A percentile compares a stretch with the other conserved stretches of the same genome.
Evolutionary conservation across 2,113 vertebrate genomes (phyloP).

Genomic region (Phaetusa simplex): DNA sequence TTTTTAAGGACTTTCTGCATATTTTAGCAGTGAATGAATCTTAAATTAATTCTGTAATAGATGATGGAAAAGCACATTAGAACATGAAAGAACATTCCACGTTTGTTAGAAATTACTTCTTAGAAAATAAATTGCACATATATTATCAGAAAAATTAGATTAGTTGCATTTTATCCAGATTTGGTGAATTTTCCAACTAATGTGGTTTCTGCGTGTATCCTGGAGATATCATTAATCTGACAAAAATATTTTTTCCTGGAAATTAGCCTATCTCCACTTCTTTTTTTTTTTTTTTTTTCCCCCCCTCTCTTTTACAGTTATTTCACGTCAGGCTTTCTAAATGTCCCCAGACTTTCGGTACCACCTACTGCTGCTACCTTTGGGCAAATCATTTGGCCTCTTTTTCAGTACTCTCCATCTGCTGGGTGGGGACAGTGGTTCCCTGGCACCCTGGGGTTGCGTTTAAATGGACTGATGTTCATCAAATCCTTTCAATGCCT

Average conservation of each 20-base stretch:
- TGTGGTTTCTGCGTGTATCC: not conserved
- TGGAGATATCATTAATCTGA: not conserved
- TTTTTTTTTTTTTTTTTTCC: not conserved
- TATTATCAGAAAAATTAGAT: not conserved
- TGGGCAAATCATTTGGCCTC: constrained; percentile 10
- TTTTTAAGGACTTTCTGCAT: not conserved
- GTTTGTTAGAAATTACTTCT: not conserved
- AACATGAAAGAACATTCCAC: not conserved
- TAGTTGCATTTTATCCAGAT: not conserved
- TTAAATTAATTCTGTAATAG: not conserved
- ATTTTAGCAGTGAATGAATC: not conserved
- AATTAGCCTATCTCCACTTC: not conserved
- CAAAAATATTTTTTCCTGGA: not conserved
- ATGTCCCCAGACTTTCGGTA: not conserved
- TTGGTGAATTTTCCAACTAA: not conserved
- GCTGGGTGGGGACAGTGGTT: not conserved
- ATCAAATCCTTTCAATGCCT: not conserved
- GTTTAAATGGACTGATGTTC: constrained; percentile 7
- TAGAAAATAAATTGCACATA: not conserved
- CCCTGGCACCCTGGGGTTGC: not conserved
- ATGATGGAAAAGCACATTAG: not conserved
- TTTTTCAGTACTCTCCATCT: not conserved
- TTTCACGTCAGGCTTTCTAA: not conserved
- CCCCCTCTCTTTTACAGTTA: not conserved
- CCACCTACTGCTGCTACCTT: not conserved